Base-by-base conservation (phyloP, 2,888 invertebrate genomes). In the Rhopalosiphum nymphaeae region DNA sequence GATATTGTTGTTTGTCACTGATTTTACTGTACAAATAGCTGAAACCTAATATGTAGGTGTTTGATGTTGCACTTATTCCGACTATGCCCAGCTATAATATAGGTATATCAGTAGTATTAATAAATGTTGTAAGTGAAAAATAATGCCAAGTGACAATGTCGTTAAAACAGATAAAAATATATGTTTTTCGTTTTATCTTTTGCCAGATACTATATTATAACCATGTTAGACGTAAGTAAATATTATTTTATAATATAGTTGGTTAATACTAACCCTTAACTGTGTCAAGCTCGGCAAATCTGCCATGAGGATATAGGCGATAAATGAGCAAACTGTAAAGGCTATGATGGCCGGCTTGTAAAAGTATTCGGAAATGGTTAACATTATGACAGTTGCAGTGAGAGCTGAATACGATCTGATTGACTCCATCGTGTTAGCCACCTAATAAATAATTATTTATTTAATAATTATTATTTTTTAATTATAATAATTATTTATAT, bases 21-120 rank as follows among this genome's bases (percentile, higher is more conserved):
- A 91, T 84, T 21, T 91, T 56, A 1, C 84, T 56, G 29, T 29
- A 85, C 42, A 91, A 44, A 56, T 91, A 91, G 11, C 91, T 91
- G 9, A n/a, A 85, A 29, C 16, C 42, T 29, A 91, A 44, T 56
- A 91, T 42, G 21, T 29, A 29, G 29, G 56, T 4, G 44, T 56
- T 84, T 0, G 26, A 85, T 9, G 44, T 29, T 21, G 29, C 53
- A 1, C 56, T 49, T 26, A 85, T 85, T 9, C 56, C 91, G 10
- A 21, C 91, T 53, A 44, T 53, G 0, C 84, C 53, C 13, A 91
- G 13, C 84, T 91, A 29, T 49, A 46, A 53, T 21, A 53, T 36
- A 78, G 21, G 7, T 36, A 78, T 78, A 36, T 2, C 5, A 36
- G 21, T 78, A 78, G 78, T 36, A 78, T 78, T 36, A 36, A 13